phyloP scores from a whole-genome alignment of 2,113 vertebrate genomes.

The Nematolebias whitei region DNA sequence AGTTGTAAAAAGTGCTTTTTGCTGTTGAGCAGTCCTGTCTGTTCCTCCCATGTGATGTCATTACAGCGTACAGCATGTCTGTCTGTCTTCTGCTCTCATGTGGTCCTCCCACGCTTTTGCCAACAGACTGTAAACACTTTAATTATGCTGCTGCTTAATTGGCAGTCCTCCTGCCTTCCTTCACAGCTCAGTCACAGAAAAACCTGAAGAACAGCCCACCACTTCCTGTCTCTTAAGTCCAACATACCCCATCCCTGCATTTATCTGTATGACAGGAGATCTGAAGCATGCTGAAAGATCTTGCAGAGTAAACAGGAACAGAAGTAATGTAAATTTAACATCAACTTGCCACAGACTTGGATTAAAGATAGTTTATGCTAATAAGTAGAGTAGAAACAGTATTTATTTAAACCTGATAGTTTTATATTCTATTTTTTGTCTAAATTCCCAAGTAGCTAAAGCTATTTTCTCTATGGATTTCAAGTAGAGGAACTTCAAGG shows the following conservation, averaged over 20 bases:
- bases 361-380: background rate
- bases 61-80: conserved; percentile 41
- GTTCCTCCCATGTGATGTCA: conserved; percentile 21
- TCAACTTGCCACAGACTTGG: background rate
- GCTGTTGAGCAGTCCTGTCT: conserved; percentile 10
- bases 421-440: background rate
- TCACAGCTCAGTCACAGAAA: conserved; percentile 85
- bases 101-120: conserved; percentile 38
- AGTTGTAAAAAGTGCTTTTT: background rate
- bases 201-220: conserved; percentile 83
- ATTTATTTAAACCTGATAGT: background rate
- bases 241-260: conserved; percentile 66
- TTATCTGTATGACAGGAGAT: conserved; percentile 84
- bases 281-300: conserved; percentile 78
- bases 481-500: background rate
- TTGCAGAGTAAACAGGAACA: conserved; percentile 85
- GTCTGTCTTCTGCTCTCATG: conserved; percentile 26
- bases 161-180: conserved; percentile 54
- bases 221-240: conserved; percentile 66
- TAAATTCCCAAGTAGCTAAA: background rate
- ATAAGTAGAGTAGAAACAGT: background rate
- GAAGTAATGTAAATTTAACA: conserved; percentile 14
- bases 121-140: conserved; percentile 45
- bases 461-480: background rate
- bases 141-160: conserved; percentile 53